Base-by-base conservation (phyloP, 2,797 vertebrate genomes). In the Otolemur crassicaudatus region DNA sequence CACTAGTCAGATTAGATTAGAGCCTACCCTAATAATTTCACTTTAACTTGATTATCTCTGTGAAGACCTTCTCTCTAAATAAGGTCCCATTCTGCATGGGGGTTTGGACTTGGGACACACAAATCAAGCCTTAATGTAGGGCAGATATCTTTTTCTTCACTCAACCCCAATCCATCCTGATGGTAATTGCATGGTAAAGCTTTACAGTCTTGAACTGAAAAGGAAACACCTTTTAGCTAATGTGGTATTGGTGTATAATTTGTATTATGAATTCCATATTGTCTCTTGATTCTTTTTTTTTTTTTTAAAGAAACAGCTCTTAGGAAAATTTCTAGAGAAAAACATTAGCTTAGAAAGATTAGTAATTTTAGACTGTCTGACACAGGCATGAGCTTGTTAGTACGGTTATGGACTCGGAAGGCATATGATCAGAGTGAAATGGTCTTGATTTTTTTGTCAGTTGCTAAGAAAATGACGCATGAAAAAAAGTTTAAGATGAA, bases 361-460 rank as follows among this genome's bases (percentile, higher is more conserved):
- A 56, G 63, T 81, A 89, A 46, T 76, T 93, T 95, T 75, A 94
- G 87, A 29, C 53, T 69, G 9, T 56, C 46, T 79, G 58, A 94
- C n/a, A 46, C 46, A 87, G 23, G 6, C 37, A 31, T 69, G 31
- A 93, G 60, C 67, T 94, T 96, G 46, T 93, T 94, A 70, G 79
- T 92, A 5, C 90, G 49, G 31, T 80, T 92, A 7, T 46, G 20
- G 58, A 79, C 34, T 86, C 23, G 46, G 53, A 73, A 92, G 70
- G 14, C 53, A 0, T 81, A n/a, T 46, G 56, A 75, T 72, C 56
- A 16, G 12, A 94, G 61, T 84, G 61, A 93, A 90, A 56, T 89
- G 16, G n/a, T 85, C 73, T 90, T 93, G 97, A 77, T 72, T 94
- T 83, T 76, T 85, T 20, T 92, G n/a, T 90, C 34, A 76, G 16